phyloP scores from a whole-genome alignment of 2,797 vertebrate species.

The Melanogrammus aeglefinus region DNA sequence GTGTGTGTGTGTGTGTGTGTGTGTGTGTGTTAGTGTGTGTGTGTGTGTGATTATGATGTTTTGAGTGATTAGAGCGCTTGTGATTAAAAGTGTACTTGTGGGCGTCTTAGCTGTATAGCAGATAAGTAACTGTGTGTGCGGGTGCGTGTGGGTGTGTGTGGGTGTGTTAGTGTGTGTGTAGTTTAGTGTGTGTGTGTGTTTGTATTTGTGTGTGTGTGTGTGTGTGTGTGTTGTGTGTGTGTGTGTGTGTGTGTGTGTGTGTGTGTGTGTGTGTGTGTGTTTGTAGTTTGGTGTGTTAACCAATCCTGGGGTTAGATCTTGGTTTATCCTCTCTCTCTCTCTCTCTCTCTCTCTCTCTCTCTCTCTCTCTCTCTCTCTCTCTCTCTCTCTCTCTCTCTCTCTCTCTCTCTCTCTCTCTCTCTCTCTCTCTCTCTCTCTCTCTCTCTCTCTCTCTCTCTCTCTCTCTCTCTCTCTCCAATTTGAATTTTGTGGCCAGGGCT shows the following conservation, averaged over 20 bases:
- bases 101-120: constrained; percentile 30
- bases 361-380: not conserved
- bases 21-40: too few relatives aligned
- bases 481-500: not conserved
- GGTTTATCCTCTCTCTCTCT: not conserved
- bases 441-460: not conserved
- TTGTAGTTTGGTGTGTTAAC: not conserved
- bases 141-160: constrained; percentile 2
- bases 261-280: constrained; percentile 2
- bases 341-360: not conserved
- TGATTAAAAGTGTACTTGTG: constrained; percentile 58
- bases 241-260: too few relatives aligned
- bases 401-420: not conserved
- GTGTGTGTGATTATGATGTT: constrained; percentile 15
- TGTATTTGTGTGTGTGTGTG: too few relatives aligned
- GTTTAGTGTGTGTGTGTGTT: too few relatives aligned
- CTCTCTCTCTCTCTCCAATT: not conserved
- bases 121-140: constrained; percentile 25
- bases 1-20: too few relatives aligned
- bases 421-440: not conserved
- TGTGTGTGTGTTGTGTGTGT: constrained; percentile 19
- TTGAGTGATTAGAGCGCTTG: constrained; percentile 45
- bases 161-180: constrained; percentile 6
- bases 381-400: not conserved
- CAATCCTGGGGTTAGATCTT: not conserved